These are phyloP conservation scores for Girardia tigrina DNA, from an alignment of 2,888 invertebrate genomes.

Conservation along the genomic window DNA sequence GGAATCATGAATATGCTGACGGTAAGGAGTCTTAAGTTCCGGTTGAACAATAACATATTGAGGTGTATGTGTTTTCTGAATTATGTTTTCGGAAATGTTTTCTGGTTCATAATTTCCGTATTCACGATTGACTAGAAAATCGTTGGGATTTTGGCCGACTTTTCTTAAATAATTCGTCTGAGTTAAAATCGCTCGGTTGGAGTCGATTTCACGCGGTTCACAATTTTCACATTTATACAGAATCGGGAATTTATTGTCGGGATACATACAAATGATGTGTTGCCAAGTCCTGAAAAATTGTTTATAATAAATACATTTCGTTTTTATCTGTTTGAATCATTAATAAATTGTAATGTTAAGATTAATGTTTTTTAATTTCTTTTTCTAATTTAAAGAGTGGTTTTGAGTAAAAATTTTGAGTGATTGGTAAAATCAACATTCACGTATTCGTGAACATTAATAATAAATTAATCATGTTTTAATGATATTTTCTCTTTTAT, in stretches of 20 bases:
- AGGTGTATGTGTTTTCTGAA: neutral
- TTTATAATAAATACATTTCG: too few relatives aligned
- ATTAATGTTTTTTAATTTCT: too few relatives aligned
- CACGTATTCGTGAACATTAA: too few relatives aligned
- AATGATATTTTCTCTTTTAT: too few relatives aligned
- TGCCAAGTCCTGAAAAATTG: conserved; percentile 30
- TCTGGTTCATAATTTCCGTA: neutral
- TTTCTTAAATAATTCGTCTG: neutral
- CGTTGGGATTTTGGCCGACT: neutral
- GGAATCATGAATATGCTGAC: neutral
- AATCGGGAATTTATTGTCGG: conserved; percentile 28
- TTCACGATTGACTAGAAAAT: neutral
- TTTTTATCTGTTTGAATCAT: too few relatives aligned
- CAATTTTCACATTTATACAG: conserved; percentile 29
- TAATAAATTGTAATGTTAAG: too few relatives aligned
- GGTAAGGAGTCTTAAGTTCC: neutral
- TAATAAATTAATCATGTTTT: too few relatives aligned
- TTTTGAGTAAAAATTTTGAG: too few relatives aligned
- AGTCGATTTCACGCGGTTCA: conserved; percentile 26
- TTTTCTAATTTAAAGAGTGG: too few relatives aligned
- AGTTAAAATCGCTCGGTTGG: conserved; percentile 26
- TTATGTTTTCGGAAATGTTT: neutral
- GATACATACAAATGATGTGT: conserved; percentile 28
- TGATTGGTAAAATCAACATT: too few relatives aligned
- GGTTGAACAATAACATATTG: conserved; percentile 18